Conservation (phyloP, 2,888 invertebrate species). For the Rhingia rostrata region DNA sequence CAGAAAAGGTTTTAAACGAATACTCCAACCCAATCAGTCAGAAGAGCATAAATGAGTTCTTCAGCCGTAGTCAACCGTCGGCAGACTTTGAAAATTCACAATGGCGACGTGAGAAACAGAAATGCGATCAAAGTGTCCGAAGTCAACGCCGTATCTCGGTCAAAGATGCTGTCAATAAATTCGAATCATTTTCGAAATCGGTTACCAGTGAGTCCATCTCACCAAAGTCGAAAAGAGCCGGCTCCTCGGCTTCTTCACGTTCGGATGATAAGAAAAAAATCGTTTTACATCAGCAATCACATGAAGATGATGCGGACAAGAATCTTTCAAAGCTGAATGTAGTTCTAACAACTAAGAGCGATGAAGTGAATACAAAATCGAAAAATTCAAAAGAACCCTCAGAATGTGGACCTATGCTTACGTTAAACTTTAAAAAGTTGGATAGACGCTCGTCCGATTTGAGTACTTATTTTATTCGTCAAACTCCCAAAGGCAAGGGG, state of each 20-base stretch:
- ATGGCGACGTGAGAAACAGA: conserved; percentile 68
- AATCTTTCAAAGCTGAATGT: conserved; percentile 62
- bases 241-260: neutral
- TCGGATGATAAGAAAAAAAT: conserved; percentile 31
- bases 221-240: conserved; percentile 28
- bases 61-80: conserved; percentile 34
- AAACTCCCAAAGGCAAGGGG: conserved; percentile 24
- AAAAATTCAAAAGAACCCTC: neutral
- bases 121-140: conserved; percentile 55
- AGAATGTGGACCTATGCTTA: conserved; percentile 45
- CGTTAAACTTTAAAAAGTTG: conserved; percentile 61
- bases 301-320: neutral
- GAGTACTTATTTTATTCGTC: conserved; percentile 44
- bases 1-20: conserved; percentile 30
- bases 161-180: conserved; percentile 64
- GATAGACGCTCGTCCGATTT: conserved; percentile 66
- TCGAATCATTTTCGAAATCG: conserved; percentile 67
- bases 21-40: conserved; percentile 16
- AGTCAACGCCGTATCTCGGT: conserved; percentile 59
- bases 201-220: conserved; percentile 35
- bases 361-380: neutral
- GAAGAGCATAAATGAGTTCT: conserved; percentile 55
- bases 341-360: conserved; percentile 35
- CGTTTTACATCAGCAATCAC: neutral
- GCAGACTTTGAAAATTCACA: conserved; percentile 62